Conservation (phyloP, 2,797 vertebrate species). For the Pelodytes ibericus region DNA sequence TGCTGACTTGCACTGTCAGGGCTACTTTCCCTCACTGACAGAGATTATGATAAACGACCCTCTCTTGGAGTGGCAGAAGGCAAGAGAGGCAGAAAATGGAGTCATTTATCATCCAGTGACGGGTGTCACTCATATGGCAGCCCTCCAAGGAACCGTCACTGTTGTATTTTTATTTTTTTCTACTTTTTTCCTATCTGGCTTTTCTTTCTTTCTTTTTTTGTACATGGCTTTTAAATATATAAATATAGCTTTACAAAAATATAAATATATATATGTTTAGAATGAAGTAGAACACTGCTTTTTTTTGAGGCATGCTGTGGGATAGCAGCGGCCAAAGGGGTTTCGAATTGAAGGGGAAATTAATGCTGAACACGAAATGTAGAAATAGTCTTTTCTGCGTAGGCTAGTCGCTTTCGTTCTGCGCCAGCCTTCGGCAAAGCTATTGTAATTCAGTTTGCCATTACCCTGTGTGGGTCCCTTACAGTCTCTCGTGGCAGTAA, state of each 20-base stretch:
- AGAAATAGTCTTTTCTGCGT: slow-evolving; percentile 76
- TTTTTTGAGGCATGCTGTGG: slow-evolving; percentile 83
- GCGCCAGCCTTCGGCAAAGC: slow-evolving; percentile 76
- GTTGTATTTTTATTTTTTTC: slow-evolving; percentile 67
- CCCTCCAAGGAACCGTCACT: slow-evolving; percentile 89
- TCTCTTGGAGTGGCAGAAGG: slow-evolving; percentile 97
- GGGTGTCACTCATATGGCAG: slow-evolving; percentile 97
- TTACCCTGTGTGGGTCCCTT: slow-evolving; percentile 74
- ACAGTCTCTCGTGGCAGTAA: slow-evolving; percentile 63
- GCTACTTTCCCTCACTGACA: slow-evolving; percentile 97
- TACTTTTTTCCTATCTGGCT: not conserved
- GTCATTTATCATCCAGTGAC: slow-evolving; percentile 99
- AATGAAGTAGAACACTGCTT: slow-evolving; percentile 68
- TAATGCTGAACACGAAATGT: slow-evolving; percentile 77
- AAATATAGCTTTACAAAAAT: slow-evolving; percentile 91
- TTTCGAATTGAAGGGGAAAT: slow-evolving; percentile 83
- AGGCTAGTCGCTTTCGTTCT: slow-evolving; percentile 70
- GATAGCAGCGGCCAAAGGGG: slow-evolving; percentile 39
- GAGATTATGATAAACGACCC: slow-evolving; percentile 99
- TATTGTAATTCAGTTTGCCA: slow-evolving; percentile 89
- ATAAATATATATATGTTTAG: slow-evolving; percentile 74
- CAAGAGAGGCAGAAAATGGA: slow-evolving; percentile 99
- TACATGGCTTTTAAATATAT: not conserved
- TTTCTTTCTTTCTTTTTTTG: slow-evolving; percentile 69
- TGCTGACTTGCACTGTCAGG: slow-evolving; percentile 99